A percentile compares a stretch with the other conserved stretches of the same genome.
phyloP scores from a whole-genome alignment of 64 coral and sea anemone species.

The Porites lutea region DNA sequence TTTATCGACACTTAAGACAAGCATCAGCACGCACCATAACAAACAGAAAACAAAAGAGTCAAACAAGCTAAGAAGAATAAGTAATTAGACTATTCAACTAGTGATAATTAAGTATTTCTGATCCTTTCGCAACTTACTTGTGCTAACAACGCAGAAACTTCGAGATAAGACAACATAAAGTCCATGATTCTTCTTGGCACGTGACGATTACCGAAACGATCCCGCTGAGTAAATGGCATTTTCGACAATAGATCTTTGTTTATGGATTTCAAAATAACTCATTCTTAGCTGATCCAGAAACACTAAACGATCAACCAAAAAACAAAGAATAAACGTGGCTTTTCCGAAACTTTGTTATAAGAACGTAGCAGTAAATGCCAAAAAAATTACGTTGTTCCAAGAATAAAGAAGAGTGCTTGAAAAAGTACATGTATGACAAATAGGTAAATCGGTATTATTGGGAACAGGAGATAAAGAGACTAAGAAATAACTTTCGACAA shows the following conservation, averaged over 20 bases:
- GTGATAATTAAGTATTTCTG: background rate
- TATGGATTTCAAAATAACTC: background rate
- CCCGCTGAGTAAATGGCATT: conserved; percentile 1
- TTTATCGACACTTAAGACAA: background rate
- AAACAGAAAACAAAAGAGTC: background rate
- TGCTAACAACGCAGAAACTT: background rate
- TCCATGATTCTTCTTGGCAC: background rate
- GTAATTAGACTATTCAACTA: background rate
- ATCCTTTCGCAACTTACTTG: no score
- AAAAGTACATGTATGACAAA: no score
- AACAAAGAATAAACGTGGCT: no score
- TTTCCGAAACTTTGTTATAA: no score
- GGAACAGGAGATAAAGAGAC: no score
- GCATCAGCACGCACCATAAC: background rate
- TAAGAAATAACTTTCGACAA: no score
- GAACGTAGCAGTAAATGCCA: no score
- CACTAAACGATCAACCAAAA: no score
- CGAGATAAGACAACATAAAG: no score
- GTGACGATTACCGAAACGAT: background rate
- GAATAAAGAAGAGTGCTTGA: no score
- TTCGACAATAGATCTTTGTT: conserved; percentile 23
- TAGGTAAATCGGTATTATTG: no score
- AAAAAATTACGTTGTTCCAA: no score
- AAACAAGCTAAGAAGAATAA: background rate
- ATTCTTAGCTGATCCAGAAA: background rate